Evolutionary conservation across 2,888 invertebrate genomes (phyloP).

Genomic region (Drosophila vallismaia): DNA sequence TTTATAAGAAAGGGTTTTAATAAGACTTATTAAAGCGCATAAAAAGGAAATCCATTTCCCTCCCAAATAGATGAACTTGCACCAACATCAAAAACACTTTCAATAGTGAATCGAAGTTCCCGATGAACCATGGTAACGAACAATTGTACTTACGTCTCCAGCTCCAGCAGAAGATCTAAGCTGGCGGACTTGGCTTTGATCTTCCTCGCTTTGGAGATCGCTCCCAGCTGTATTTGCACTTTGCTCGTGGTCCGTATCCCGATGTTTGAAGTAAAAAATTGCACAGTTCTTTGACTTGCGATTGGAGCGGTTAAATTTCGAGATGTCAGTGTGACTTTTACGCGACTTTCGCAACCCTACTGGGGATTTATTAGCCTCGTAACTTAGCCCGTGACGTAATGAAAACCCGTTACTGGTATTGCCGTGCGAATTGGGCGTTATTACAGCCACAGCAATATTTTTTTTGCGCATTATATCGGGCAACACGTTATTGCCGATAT

Average conservation of each 20-base stretch:
- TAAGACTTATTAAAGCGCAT: slow-evolving; percentile 14
- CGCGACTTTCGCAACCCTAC: slow-evolving; percentile 77
- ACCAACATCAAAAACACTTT: slow-evolving; percentile 12
- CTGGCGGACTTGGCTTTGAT: slow-evolving; percentile 28
- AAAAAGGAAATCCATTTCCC: not conserved
- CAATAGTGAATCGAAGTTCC: slow-evolving; percentile 23
- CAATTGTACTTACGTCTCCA: slow-evolving; percentile 60
- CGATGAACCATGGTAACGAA: slow-evolving; percentile 25
- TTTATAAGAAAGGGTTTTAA: slow-evolving; percentile 1
- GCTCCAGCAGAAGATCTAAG: slow-evolving; percentile 27
- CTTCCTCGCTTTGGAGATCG: slow-evolving; percentile 64
- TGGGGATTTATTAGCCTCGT: slow-evolving; percentile 74
- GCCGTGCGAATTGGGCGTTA: slow-evolving; percentile 76
- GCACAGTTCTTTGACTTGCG: slow-evolving; percentile 92
- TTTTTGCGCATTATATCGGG: slow-evolving; percentile 63
- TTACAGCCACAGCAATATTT: slow-evolving; percentile 80
- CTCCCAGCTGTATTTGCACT: slow-evolving; percentile 82
- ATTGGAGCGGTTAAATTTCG: slow-evolving; percentile 89
- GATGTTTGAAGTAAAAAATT: slow-evolving; percentile 93
- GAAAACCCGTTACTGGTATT: slow-evolving; percentile 41
- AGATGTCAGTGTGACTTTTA: slow-evolving; percentile 84
- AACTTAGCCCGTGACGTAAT: slow-evolving; percentile 40
- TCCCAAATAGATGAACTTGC: slow-evolving; percentile 17
- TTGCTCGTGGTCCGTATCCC: slow-evolving; percentile 92
- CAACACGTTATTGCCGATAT: slow-evolving; percentile 67